Evolutionary conservation across 2,113 vertebrate genomes (phyloP).

Genomic region (Turdus rufiventris): DNA sequence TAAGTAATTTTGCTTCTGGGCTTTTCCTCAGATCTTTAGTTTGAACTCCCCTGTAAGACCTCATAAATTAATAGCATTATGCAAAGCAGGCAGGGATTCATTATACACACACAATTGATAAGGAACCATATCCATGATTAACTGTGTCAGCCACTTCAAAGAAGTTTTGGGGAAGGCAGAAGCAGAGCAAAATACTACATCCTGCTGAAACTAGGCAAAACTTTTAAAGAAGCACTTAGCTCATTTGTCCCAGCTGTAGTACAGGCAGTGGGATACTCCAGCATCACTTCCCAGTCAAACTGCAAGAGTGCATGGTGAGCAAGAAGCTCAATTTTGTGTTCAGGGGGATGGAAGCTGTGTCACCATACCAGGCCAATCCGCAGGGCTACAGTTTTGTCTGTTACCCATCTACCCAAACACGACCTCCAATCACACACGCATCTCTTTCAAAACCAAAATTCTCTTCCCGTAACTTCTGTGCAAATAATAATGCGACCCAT

Average conservation of each 20-base stretch:
- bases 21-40: neutral
- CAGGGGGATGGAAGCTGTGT: neutral
- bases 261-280: neutral
- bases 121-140: neutral
- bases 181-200: neutral
- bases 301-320: neutral
- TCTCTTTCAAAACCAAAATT: neutral
- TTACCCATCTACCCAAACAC: neutral
- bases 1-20: neutral
- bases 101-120: neutral
- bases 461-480: neutral
- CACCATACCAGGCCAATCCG: neutral
- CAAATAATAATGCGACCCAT: neutral
- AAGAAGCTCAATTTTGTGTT: neutral
- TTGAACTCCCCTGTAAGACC: neutral
- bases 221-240: fast-evolving
- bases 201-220: neutral
- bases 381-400: neutral
- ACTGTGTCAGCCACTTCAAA: neutral
- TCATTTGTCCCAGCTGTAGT: neutral
- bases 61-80: neutral
- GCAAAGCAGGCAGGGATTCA: neutral
- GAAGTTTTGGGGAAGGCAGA: neutral
- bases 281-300: neutral
- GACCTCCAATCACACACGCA: fast-evolving